Percentiles rank a stretch among this genome's conserved stretches.
phyloP scores from a whole-genome alignment of 2,113 vertebrate species.

The Lepidothrix coronata region DNA sequence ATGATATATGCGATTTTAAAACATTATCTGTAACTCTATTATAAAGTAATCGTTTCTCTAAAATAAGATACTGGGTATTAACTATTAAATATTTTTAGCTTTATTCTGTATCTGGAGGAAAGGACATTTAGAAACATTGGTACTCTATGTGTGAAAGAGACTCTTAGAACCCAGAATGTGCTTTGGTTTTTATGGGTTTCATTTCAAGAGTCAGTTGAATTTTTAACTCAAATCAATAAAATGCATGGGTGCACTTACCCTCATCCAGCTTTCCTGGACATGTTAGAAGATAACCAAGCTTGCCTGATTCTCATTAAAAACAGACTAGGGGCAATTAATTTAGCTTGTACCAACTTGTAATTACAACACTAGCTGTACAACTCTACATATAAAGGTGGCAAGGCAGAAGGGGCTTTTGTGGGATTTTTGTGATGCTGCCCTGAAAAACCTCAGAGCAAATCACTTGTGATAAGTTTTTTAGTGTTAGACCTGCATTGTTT shows the following conservation, averaged over 20 bases:
- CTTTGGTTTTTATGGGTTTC: background rate
- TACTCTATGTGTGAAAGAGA: background rate
- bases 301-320: conserved; percentile 69
- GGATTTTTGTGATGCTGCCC: background rate
- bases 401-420: background rate
- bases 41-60: background rate
- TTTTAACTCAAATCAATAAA: conserved; percentile 53
- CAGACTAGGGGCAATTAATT: conserved; percentile 62
- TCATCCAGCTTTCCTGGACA: conserved; percentile 45
- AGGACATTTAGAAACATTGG: background rate
- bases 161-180: background rate
- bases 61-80: background rate
- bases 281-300: conserved; percentile 50
- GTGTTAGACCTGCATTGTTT: background rate
- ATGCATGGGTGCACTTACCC: conserved; percentile 1
- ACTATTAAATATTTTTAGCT: background rate
- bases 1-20: background rate
- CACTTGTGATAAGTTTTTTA: background rate
- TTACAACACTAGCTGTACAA: conserved; percentile 45
- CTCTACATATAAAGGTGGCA: background rate
- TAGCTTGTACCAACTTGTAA: conserved; percentile 63
- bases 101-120: background rate
- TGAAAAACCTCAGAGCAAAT: background rate
- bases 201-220: background rate
- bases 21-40: background rate